These are phyloP conservation scores for Noctuana brunneofusca DNA, from an alignment of 2,888 invertebrate species.

Conservation along the genomic window DNA sequence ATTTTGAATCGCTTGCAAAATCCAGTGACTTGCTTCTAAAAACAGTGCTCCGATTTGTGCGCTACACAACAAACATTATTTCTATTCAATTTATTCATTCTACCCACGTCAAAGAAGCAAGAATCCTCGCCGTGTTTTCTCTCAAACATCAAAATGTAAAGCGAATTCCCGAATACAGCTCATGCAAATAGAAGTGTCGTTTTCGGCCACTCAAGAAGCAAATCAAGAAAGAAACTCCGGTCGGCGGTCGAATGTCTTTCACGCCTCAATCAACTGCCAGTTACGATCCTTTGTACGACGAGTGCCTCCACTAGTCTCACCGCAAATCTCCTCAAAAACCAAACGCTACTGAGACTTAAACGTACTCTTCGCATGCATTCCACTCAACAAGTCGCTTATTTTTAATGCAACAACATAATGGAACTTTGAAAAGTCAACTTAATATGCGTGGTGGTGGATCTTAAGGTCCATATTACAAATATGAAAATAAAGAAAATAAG, in stretches of 20 bases:
- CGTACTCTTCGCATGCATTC: conserved; percentile 22
- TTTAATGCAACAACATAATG: conserved; percentile 26
- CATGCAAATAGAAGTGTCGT: conserved; percentile 80
- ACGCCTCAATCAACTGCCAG: conserved; percentile 80
- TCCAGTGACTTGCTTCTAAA: not conserved
- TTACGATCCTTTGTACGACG: conserved; percentile 70
- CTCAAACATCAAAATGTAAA: conserved; percentile 46
- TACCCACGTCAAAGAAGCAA: conserved; percentile 33
- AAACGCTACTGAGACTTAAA: conserved; percentile 24
- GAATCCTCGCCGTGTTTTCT: conserved; percentile 33
- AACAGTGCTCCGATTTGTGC: not conserved
- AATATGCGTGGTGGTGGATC: conserved; percentile 50
- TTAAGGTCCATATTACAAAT: conserved; percentile 76
- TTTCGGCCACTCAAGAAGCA: conserved; percentile 77
- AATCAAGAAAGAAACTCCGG: conserved; percentile 80
- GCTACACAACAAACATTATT: conserved; percentile 28
- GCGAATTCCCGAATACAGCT: conserved; percentile 65
- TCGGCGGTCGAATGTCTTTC: conserved; percentile 73
- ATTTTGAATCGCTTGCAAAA: too few relatives aligned
- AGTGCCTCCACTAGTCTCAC: conserved; percentile 59
- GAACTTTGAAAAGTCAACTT: conserved; percentile 4
- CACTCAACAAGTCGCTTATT: conserved; percentile 34
- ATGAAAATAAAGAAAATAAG: conserved; percentile 84
- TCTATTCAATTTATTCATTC: conserved; percentile 34
- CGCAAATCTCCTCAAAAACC: conserved; percentile 59